A percentile compares a stretch with the other conserved stretches of the same genome.
Evolutionary conservation across 2,797 vertebrate species (phyloP).

Genomic region (Acridotheres tristis): DNA sequence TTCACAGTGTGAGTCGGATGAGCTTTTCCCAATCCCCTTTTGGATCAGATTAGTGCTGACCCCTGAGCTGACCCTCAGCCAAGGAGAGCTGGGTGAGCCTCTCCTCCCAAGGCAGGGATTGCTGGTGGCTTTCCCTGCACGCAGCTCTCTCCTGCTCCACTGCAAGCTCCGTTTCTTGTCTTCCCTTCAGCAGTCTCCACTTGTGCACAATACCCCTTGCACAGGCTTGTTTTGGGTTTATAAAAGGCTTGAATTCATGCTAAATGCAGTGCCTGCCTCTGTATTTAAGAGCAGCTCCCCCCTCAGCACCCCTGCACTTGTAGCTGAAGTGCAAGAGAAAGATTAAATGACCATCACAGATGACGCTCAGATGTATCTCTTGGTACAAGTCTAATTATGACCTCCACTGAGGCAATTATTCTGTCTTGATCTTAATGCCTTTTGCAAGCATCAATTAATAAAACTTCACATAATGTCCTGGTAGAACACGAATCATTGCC

Average conservation of each 20-base stretch:
- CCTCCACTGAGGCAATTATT: slow-evolving; percentile 43
- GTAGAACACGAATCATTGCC: background rate
- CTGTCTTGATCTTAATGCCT: slow-evolving; percentile 28
- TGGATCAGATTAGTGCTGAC: slow-evolving; percentile 12
- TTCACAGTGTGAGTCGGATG: slow-evolving; percentile 25
- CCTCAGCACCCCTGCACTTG: background rate
- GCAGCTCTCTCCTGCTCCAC: background rate
- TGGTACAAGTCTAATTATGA: slow-evolving; percentile 18
- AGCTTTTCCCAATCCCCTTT: slow-evolving; percentile 38
- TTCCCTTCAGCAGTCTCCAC: fast-evolving
- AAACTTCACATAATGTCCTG: slow-evolving; percentile 30
- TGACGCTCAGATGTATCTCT: background rate
- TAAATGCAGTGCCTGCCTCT: background rate
- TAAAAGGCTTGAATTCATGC: background rate
- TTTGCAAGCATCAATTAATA: slow-evolving; percentile 52
- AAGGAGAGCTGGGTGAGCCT: background rate
- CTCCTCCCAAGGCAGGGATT: background rate
- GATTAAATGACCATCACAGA: background rate
- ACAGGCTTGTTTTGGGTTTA: background rate
- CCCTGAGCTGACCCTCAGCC: background rate
- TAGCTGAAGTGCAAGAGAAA: background rate
- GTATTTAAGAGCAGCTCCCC: background rate
- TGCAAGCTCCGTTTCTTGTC: background rate
- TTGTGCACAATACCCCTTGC: background rate
- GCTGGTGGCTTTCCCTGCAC: background rate